Evolutionary conservation across 1,140 invertebrate species (phyloP).

Genomic region (Cotesia glomerata): DNA sequence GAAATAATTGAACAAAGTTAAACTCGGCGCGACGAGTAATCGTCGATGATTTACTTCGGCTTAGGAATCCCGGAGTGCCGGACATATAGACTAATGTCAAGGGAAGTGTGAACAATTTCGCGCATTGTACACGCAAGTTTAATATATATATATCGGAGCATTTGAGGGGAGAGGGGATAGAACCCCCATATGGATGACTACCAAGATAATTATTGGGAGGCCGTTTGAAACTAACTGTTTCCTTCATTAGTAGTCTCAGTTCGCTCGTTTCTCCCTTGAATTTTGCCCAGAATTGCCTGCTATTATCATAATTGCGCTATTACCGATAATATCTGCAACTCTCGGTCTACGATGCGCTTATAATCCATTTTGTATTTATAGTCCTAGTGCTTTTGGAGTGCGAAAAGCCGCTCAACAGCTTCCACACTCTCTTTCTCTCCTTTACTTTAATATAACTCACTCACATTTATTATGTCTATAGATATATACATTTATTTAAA

Average conservation of each 20-base stretch:
- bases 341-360: slow-evolving; percentile 28
- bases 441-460: slow-evolving; percentile 5
- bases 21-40: background rate
- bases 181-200: slow-evolving; percentile 47
- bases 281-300: slow-evolving; percentile 62
- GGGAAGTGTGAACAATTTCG: slow-evolving; percentile 65
- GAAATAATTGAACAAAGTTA: slow-evolving; percentile 18
- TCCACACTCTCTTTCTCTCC: background rate
- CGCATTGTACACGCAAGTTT: slow-evolving; percentile 50
- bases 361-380: slow-evolving; percentile 62
- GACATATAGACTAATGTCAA: slow-evolving; percentile 52
- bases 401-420: slow-evolving; percentile 41
- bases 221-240: slow-evolving; percentile 66
- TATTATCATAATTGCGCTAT: slow-evolving; percentile 65
- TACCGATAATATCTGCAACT: slow-evolving; percentile 61
- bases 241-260: slow-evolving; percentile 65
- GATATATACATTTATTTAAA: background rate
- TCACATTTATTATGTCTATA: background rate
- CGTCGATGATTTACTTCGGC: slow-evolving; percentile 13
- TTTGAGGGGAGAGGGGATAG: slow-evolving; percentile 36
- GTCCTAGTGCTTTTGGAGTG: slow-evolving; percentile 51
- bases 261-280: slow-evolving; percentile 49
- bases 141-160: slow-evolving; percentile 2
- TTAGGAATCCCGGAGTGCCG: slow-evolving; percentile 50
- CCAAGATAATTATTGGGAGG: slow-evolving; percentile 62